Conservation (phyloP, 2,113 vertebrate species). For the Butastur rufipennis region DNA sequence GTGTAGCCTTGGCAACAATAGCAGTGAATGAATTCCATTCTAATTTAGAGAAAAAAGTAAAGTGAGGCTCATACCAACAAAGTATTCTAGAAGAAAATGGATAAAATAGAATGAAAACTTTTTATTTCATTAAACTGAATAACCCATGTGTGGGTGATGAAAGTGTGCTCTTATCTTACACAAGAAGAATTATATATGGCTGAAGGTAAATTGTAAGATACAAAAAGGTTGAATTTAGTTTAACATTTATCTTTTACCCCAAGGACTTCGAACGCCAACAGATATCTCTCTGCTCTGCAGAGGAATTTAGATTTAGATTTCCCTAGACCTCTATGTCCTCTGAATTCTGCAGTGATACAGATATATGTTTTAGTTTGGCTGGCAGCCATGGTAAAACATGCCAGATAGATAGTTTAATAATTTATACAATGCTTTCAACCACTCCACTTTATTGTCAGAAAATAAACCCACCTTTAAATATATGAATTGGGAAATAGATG, state of each 20-base stretch:
- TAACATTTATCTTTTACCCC: not conserved
- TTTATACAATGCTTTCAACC: not conserved
- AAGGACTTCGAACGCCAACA: not conserved
- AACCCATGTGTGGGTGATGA: not conserved
- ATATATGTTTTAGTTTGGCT: not conserved
- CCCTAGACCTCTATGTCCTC: not conserved
- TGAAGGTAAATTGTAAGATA: not conserved
- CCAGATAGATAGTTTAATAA: not conserved
- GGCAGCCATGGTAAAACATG: not conserved
- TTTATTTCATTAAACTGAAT: not conserved
- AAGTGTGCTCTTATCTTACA: not conserved
- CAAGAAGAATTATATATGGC: not conserved
- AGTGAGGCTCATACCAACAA: not conserved
- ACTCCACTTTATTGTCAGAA: not conserved
- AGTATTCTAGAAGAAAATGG: not conserved
- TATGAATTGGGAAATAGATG: not conserved
- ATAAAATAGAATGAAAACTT: not conserved
- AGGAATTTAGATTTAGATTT: not conserved
- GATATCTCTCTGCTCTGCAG: not conserved
- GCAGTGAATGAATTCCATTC: not conserved
- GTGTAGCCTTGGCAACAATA: not conserved
- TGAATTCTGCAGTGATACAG: not conserved
- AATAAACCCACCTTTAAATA: not conserved
- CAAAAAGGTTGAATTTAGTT: not conserved
- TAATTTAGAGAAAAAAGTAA: not conserved